Evolutionary conservation across 2,888 invertebrate species (phyloP), one percentile per base, ranked within the genome.

Genomic region (Drosophila bunnanda): DNA sequence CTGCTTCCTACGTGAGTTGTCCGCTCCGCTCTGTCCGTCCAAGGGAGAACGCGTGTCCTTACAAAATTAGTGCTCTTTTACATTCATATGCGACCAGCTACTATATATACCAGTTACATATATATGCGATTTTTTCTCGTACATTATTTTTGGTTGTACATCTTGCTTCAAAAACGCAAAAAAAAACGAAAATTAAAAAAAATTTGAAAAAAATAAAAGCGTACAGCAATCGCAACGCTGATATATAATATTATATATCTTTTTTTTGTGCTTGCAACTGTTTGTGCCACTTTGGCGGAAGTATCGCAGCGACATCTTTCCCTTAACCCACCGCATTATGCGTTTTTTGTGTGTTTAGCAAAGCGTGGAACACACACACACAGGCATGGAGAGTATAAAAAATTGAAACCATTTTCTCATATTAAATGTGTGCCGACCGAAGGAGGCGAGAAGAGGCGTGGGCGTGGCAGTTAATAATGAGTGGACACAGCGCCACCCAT

Each of bases 401-500:
- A 88, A 85, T 86, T 80, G 76, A 89, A 84, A 82, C 77, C 82
- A 79, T 76, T 88, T 82, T 80, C 84, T 83, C 86, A 84, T 88
- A 84, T 84, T 82, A 86, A 82, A 88, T 88, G 76, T 83, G 79
- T 83, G 82, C 70, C 77, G 82, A 79, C 78, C 75, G 62, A 56
- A 36, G 22, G 34, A 43, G 56, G 20, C 15, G 34, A 28, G 34
- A 34, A 43, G 43, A 10, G 38, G 68, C 20, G 56, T 34, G 48
- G 32, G 73, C 54, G 75, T 58, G 53, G 60, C 64, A 77, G 77
- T 80, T 80, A 82, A 82, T 82, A 79, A 79, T 77, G 80, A 62
- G 71, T 55, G 56, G 36, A 62, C 36, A 41, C 20, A 30, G 46
- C 38, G 59, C 46, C 46, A 20, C 55, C 60, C 28, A 43, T 8